Evolutionary conservation across 2,113 vertebrate genomes (phyloP), one percentile per base, ranked within the genome.

Genomic region (Condylura cristata): DNA sequence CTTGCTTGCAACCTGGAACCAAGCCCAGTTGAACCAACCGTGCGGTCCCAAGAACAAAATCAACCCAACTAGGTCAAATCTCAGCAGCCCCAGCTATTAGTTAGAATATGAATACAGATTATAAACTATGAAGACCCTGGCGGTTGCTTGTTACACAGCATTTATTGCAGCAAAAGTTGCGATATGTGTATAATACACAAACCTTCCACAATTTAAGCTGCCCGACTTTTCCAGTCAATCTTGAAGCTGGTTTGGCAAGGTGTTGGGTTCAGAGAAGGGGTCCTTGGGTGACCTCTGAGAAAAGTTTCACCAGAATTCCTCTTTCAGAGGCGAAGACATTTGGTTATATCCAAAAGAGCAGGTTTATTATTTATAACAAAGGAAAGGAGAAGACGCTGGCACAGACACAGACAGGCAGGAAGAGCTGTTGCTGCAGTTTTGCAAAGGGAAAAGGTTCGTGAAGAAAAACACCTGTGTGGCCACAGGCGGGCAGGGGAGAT

Each of bases 51-150:
- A 18, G 41, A 46, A 83, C 95, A 75, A 82, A 56, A 56, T 81
- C 51, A 94, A 63, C 46, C 41, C 16, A 79, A 95, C 82, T 66
- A 78, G 89, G 48, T 28, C 70, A 86, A 78, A 92, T 37, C 13
- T 96, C 41, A 87, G 34, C 63, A 71, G 17, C 78, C 34, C n/a
- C 37, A 82, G 32, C 34, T 58, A n/a, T 86, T n/a, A 83, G 34
- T 74, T 90, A 60, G 44, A 83, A 86, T 94, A 89, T 22, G 44
- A 32, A 78, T 58, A 24, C 32, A 60, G 86, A 18, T 63, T 72
- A 39, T 82, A 93, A 94, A 37, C 60, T 65, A 86, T 30, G 78
- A 32, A 91, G 63, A 80, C 51, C 56, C 41, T 48, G 28, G 18
- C 48, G 3, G 3, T 48, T 37, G 20, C 78, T 85, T 63, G 22